Percentiles rank a stretch among this genome's conserved stretches.
Evolutionary conservation across 2,888 invertebrate genomes (phyloP).

Genomic region (Ceratothoa steindachneri): DNA sequence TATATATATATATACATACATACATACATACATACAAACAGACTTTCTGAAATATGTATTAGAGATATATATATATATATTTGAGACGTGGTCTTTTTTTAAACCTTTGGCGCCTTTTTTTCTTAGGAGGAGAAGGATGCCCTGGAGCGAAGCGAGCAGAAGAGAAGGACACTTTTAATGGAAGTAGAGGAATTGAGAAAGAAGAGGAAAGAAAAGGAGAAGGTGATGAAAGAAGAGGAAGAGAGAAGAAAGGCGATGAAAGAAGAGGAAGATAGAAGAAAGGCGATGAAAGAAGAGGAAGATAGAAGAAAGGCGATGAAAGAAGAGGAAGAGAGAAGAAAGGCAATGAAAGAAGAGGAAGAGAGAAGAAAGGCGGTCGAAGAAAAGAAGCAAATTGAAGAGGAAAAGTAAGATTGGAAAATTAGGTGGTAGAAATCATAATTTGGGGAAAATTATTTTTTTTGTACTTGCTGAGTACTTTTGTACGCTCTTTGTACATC

Average conservation of each 20-base stretch:
- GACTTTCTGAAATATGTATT: too few species aligned
- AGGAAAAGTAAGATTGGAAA: background rate
- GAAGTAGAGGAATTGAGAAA: background rate
- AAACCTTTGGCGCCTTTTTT: too few species aligned
- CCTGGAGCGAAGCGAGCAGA: background rate
- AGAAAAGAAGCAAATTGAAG: background rate
- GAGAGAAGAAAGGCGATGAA: background rate
- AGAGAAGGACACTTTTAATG: background rate
- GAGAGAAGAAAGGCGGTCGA: background rate
- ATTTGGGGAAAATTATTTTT: too few species aligned
- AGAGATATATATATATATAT: too few species aligned
- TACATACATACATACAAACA: too few species aligned
- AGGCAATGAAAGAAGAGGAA: background rate
- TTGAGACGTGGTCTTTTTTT: too few species aligned
- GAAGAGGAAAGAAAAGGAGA: background rate
- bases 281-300: background rate
- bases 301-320: background rate
- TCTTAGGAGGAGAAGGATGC: slow-evolving; percentile 1
- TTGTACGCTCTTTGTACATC: too few species aligned
- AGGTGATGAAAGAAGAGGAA: background rate
- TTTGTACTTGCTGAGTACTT: too few species aligned
- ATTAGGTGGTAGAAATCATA: background rate
- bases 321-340: background rate
- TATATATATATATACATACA: too few species aligned
- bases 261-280: background rate